phyloP scores from a whole-genome alignment of 2,888 invertebrate genomes.

The Agonopterix arenella region DNA sequence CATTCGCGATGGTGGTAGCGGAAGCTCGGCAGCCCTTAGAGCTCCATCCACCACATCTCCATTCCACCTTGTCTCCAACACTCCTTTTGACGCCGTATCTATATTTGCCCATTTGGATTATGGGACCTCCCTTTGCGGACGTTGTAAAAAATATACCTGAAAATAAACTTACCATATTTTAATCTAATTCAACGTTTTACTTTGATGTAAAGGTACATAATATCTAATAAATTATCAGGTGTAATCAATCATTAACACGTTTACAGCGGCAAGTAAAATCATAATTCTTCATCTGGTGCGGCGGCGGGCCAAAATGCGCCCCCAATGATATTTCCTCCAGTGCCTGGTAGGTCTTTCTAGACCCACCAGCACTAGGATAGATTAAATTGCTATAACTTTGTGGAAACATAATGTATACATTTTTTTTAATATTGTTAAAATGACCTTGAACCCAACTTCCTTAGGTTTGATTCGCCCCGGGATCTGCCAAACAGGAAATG shows the following conservation, averaged over 20 bases:
- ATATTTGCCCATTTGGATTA: neutral
- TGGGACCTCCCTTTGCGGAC: neutral
- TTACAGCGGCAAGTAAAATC: conserved; percentile 10
- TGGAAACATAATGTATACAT: conserved; percentile 4
- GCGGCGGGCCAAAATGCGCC: conserved; percentile 2
- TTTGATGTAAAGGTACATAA: no score
- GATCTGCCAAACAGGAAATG: no score
- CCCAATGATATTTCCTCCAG: conserved; percentile 4
- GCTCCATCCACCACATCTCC: conserved; percentile 20
- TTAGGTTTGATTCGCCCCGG: no score
- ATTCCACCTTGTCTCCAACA: conserved; percentile 11
- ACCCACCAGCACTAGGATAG: conserved; percentile 10
- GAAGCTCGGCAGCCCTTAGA: conserved; percentile 17
- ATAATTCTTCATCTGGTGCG: conserved; percentile 9
- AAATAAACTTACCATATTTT: neutral
- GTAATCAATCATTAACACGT: conserved; percentile 8
- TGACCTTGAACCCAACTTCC: conserved; percentile 1
- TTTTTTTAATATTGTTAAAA: conserved; percentile 9
- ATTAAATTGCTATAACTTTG: no score
- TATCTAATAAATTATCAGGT: no score
- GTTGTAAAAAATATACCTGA: neutral
- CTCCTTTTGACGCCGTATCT: neutral
- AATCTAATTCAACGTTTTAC: no score
- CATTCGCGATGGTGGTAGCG: conserved; percentile 15
- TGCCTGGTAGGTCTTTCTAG: conserved; percentile 1